These are phyloP conservation scores for Elysia crispata DNA, from an alignment of 2,888 invertebrate species.

Conservation along the genomic window DNA sequence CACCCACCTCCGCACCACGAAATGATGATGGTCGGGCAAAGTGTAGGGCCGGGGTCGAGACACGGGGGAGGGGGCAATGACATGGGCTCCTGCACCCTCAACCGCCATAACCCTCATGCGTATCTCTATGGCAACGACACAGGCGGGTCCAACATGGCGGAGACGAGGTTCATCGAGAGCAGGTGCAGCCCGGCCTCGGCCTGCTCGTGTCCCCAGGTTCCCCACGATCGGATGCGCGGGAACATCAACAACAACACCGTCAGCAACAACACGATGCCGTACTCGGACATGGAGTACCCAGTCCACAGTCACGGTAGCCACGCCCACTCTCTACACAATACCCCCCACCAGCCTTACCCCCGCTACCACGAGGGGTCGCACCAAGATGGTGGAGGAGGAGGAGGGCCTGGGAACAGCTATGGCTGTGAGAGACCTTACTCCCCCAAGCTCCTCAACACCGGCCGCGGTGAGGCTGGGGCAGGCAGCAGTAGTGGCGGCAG, in stretches of 20 bases:
- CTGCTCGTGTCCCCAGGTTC: slow-evolving; percentile 68
- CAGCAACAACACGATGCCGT: slow-evolving; percentile 47
- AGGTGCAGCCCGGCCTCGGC: slow-evolving; percentile 65
- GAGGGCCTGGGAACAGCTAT: slow-evolving; percentile 46
- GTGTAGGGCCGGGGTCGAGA: not conserved
- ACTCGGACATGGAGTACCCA: slow-evolving; percentile 68
- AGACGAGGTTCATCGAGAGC: slow-evolving; percentile 53
- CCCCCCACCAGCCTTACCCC: slow-evolving; percentile 9
- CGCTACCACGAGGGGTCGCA: slow-evolving; percentile 39
- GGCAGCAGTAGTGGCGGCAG: slow-evolving; percentile 18
- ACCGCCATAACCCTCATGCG: slow-evolving; percentile 50
- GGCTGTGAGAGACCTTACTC: slow-evolving; percentile 58
- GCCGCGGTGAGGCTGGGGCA: slow-evolving; percentile 55
- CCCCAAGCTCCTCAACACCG: slow-evolving; percentile 60
- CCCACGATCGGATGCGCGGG: slow-evolving; percentile 59
- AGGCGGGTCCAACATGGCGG: slow-evolving; percentile 52
- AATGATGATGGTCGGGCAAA: not conserved
- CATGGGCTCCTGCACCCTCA: slow-evolving; percentile 53
- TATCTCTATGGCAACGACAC: slow-evolving; percentile 37
- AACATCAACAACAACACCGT: slow-evolving; percentile 57
- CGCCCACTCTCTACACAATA: no score
- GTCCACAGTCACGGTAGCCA: slow-evolving; percentile 44
- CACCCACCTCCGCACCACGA: slow-evolving; percentile 73
- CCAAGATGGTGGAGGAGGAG: slow-evolving; percentile 43
- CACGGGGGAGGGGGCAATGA: slow-evolving; percentile 62